Percentiles rank a stretch among this genome's conserved stretches.
phyloP scores from a whole-genome alignment of 2,113 vertebrate species.

The Megaleporinus macrocephalus region DNA sequence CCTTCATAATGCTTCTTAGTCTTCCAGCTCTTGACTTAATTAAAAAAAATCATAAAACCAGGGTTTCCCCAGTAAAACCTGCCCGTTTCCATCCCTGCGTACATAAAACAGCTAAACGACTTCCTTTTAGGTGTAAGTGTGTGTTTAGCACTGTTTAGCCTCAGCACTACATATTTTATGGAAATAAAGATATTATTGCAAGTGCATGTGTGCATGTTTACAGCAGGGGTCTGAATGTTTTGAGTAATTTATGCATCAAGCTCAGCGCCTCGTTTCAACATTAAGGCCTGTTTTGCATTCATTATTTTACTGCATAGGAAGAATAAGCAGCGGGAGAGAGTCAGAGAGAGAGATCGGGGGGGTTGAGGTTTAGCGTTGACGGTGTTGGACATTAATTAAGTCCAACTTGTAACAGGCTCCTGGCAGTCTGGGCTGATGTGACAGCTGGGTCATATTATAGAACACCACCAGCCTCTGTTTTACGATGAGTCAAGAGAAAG shows the following conservation, averaged over 20 bases:
- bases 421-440: conserved; percentile 61
- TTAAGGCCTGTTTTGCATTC: conserved; percentile 40
- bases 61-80: too few species aligned
- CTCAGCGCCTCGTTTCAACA: conserved; percentile 36
- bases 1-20: too few species aligned
- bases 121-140: conserved; percentile 14
- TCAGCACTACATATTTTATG: neutral
- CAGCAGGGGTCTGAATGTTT: conserved; percentile 36
- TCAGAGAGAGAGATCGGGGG: conserved; percentile 8
- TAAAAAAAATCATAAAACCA: too few species aligned
- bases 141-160: neutral
- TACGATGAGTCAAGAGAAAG: conserved; percentile 46
- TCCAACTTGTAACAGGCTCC: conserved; percentile 54
- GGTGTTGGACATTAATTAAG: conserved; percentile 63
- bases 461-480: conserved; percentile 41
- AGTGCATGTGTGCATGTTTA: conserved; percentile 18
- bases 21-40: too few species aligned
- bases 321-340: conserved; percentile 41
- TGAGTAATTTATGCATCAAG: conserved; percentile 9
- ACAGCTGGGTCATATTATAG: conserved; percentile 60
- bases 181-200: neutral
- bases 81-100: neutral
- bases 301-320: conserved; percentile 25
- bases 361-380: conserved; percentile 45
- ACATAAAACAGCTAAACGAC: neutral